phyloP scores from a whole-genome alignment of 2,113 vertebrate species.

The Eubucco bourcierii region DNA sequence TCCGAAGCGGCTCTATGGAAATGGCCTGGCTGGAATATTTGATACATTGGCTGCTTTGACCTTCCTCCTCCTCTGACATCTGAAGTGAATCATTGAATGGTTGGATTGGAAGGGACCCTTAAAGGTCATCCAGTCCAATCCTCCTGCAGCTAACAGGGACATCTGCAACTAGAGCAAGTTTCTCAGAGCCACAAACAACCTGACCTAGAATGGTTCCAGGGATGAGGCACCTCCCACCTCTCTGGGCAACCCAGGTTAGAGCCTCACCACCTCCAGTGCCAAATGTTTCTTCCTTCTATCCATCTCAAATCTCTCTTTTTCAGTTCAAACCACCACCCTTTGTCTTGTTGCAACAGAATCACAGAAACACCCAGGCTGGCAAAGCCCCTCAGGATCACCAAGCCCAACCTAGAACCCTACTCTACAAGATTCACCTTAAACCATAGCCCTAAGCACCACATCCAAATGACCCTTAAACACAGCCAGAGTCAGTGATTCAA shows the following conservation, averaged over 20 bases:
- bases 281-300: neutral
- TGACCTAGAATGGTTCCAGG: too few relatives aligned
- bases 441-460: too few relatives aligned
- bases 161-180: neutral
- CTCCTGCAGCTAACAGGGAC: too few relatives aligned
- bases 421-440: too few relatives aligned
- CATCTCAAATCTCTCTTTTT: neutral
- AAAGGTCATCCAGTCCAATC: too few relatives aligned
- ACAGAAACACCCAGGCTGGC: too few relatives aligned
- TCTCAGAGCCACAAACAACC: neutral
- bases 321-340: neutral
- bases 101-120: too few relatives aligned
- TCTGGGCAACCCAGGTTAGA: neutral
- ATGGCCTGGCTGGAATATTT: accelerated
- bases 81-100: neutral
- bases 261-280: neutral
- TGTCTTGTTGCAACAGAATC: neutral
- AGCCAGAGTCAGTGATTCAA: too few relatives aligned
- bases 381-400: too few relatives aligned
- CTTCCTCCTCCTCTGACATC: neutral
- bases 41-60: neutral
- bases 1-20: neutral
- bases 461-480: too few relatives aligned
- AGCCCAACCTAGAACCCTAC: too few relatives aligned
- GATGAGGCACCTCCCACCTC: neutral